Percentiles rank a stretch among this genome's conserved stretches.
Evolutionary conservation across 1,140 invertebrate species (phyloP).

Genomic region (Diachasma alloeum): DNA sequence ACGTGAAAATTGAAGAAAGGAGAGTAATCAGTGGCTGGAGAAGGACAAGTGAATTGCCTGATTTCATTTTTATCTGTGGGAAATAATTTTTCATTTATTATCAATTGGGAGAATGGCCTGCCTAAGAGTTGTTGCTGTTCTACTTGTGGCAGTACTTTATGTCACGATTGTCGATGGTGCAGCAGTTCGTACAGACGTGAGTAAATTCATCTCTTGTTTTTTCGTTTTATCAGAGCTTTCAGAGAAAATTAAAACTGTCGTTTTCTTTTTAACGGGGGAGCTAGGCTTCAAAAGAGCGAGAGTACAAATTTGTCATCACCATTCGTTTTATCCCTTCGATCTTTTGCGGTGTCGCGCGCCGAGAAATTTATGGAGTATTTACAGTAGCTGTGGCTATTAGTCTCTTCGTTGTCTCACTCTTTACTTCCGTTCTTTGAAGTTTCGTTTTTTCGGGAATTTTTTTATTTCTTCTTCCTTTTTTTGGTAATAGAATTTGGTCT

Average conservation of each 20-base stretch:
- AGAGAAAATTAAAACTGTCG: neutral
- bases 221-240: neutral
- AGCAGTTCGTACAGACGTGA: slow-evolving; percentile 45
- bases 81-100: neutral
- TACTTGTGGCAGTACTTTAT: slow-evolving; percentile 36
- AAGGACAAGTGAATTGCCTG: neutral
- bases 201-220: slow-evolving; percentile 5
- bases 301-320: neutral
- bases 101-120: slow-evolving; percentile 32
- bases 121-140: slow-evolving; percentile 29
- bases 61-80: neutral
- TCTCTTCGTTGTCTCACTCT: neutral
- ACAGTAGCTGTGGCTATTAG: neutral
- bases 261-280: too few species aligned
- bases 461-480: neutral
- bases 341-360: neutral
- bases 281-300: too few species aligned
- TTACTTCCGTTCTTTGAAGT: neutral
- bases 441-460: neutral
- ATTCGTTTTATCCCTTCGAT: neutral
- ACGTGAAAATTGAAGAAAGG: neutral
- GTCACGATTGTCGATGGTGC: slow-evolving; percentile 38
- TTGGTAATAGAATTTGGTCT: neutral
- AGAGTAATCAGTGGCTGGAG: neutral
- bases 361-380: neutral